Evolutionary conservation across 2,113 vertebrate genomes (phyloP), one percentile per base, ranked within the genome.

Genomic region (Xyliphius kryptos): DNA sequence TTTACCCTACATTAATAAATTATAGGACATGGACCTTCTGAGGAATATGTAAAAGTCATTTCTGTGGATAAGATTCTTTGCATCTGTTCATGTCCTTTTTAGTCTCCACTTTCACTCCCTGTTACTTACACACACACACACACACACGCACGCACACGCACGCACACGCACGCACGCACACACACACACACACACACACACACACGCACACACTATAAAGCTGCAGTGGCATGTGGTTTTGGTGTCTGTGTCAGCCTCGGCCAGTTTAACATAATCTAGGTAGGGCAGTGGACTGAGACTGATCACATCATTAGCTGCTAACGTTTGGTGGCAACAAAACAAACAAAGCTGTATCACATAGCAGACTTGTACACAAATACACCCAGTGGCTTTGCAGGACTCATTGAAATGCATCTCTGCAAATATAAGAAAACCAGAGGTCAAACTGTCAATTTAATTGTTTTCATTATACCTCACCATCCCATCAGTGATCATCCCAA

Each of bases 281-380:
- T 47, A 32, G 49, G 44, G 22, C 54, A 63, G 61, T 56, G 52
- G 47, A 46, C 47, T 67, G 57, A 41, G 52, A 55, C 2, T 15
- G 26, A 66, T 67, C 19, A 49, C 57, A 61, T 64, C 26, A 67
- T 72, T 67, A 61, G 49, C 38, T 57, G 19, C 38, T 17, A 19
- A 16, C 22, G 50, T 63, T 53, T 37, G 67, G 47, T 53, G 60
- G 67, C 59, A 61, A 61, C 51, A 41, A 43, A 66, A 61, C 61
- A 69, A 73, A 66, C 57, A 69, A 19, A 59, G 59, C 58, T 44
- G 41, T 51, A 57, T 51, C 26, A 47, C 40, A 44, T 58, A 20
- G 20, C 54, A 10, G 38, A n/a, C 47, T 6, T 16, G 16, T 16
- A 51, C 19, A 51, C 20, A 14, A 22, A 51, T 20, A 36, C 12